A percentile compares a stretch with the other conserved stretches of the same genome.
phyloP scores from a whole-genome alignment of 2,113 vertebrate species.

The Sander lucioperca region DNA sequence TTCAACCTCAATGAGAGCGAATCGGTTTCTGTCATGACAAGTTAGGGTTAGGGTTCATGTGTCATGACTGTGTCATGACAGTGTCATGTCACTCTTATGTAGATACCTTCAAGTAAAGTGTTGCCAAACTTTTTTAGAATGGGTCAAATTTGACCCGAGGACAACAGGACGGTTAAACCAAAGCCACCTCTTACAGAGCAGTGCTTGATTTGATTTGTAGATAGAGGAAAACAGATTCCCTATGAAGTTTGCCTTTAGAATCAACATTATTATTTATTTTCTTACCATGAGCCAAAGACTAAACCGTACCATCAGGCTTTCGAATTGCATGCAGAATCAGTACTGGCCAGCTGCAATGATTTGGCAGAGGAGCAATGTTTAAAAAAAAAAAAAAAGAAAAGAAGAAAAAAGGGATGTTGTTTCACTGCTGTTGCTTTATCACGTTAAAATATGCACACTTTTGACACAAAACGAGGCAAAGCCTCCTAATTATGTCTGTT shows the following conservation, averaged over 20 bases:
- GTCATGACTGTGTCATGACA: too few species aligned
- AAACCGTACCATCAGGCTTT: constrained; percentile 12
- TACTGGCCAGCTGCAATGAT: constrained; percentile 23
- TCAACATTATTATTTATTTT: neutral
- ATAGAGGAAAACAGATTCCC: neutral
- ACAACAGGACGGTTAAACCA: too few species aligned
- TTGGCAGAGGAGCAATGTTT: constrained; percentile 40
- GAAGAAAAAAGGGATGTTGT: constrained; percentile 53
- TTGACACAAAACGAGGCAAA: constrained; percentile 29
- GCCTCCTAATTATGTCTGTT: constrained; percentile 47
- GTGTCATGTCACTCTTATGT: too few species aligned
- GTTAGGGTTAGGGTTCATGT: too few species aligned
- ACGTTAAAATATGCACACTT: constrained; percentile 33
- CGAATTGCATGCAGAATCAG: constrained; percentile 5
- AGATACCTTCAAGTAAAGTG: too few species aligned
- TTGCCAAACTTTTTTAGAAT: too few species aligned
- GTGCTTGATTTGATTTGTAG: neutral
- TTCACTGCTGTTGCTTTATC: constrained; percentile 39
- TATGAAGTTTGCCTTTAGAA: neutral
- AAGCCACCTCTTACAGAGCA: too few species aligned
- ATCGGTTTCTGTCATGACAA: too few species aligned
- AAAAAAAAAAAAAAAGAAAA: constrained; percentile 39
- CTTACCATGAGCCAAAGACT: neutral
- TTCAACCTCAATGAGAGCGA: too few species aligned
- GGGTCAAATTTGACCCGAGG: too few species aligned